phyloP scores from a whole-genome alignment of 2,888 invertebrate genomes.

The Calliopum simillimum region DNA sequence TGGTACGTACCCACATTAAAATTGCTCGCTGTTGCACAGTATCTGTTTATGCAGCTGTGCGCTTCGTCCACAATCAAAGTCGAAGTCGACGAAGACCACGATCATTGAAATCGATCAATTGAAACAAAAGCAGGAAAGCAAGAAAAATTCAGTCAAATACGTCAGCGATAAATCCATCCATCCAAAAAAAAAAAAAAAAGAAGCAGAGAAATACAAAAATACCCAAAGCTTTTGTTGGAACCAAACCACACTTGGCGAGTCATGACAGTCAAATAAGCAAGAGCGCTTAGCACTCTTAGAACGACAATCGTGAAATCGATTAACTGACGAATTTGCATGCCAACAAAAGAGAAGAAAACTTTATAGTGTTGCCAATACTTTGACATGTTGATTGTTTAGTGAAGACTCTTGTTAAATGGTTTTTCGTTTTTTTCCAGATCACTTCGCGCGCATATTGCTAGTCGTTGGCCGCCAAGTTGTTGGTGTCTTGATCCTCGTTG shows the following conservation, averaged over 20 bases:
- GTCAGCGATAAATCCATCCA: slow-evolving; percentile 38
- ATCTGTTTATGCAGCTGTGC: slow-evolving; percentile 25
- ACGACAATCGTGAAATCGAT: slow-evolving; percentile 17
- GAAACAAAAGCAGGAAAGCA: slow-evolving; percentile 21
- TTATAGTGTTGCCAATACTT: not conserved
- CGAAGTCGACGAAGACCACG: slow-evolving; percentile 3
- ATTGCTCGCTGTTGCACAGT: not conserved
- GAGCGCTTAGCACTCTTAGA: not conserved
- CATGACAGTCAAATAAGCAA: not conserved
- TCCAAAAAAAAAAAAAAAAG: not conserved
- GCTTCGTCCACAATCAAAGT: not conserved
- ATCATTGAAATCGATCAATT: slow-evolving; percentile 32
- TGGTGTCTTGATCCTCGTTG: not conserved
- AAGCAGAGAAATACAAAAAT: no score
- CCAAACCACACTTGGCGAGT: not conserved
- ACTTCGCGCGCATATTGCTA: not conserved
- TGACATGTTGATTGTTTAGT: slow-evolving; percentile 10
- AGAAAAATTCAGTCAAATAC: slow-evolving; percentile 22
- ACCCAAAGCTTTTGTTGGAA: no score
- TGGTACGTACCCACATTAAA: no score
- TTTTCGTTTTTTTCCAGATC: not conserved
- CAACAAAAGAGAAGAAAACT: not conserved
- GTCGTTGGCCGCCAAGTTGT: not conserved
- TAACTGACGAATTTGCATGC: slow-evolving; percentile 3
- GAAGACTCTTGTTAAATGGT: not conserved